These are phyloP conservation scores for Griposia aprilina DNA, from an alignment of 2,888 invertebrate species.

Conservation along the genomic window DNA sequence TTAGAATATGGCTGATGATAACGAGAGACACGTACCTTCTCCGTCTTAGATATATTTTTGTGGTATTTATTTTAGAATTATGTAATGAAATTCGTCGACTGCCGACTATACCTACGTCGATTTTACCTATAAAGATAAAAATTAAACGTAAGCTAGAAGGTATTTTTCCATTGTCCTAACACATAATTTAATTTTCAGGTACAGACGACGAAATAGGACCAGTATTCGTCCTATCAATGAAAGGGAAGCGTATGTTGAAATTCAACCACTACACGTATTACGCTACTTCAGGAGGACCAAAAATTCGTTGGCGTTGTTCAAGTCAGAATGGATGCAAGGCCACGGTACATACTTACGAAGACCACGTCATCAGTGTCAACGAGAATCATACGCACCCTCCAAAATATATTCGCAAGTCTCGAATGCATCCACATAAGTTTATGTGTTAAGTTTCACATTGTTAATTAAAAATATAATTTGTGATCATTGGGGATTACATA, in stretches of 20 bases:
- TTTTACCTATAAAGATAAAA: neutral
- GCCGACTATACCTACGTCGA: neutral
- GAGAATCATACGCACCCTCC: slow-evolving; percentile 57
- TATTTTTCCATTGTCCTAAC: neutral
- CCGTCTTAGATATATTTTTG: no score
- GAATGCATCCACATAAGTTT: slow-evolving; percentile 29
- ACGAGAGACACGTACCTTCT: no score
- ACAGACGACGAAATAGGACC: slow-evolving; percentile 28
- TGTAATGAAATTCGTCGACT: no score
- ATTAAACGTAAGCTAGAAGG: neutral
- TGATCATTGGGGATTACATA: neutral
- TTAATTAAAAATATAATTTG: neutral
- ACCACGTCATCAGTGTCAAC: slow-evolving; percentile 49
- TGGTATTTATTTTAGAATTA: no score
- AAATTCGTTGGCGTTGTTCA: slow-evolving; percentile 65
- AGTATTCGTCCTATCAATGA: slow-evolving; percentile 58
- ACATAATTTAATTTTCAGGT: slow-evolving; percentile 5
- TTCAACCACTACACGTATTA: slow-evolving; percentile 65
- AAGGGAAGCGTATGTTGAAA: slow-evolving; percentile 64
- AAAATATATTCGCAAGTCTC: slow-evolving; percentile 31
- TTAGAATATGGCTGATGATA: no score
- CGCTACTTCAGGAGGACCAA: slow-evolving; percentile 48
- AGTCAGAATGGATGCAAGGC: slow-evolving; percentile 59
- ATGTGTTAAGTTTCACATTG: neutral
- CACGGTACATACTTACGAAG: slow-evolving; percentile 55